phyloP scores from a whole-genome alignment of 2,113 vertebrate genomes.

The Elachura formosa region DNA sequence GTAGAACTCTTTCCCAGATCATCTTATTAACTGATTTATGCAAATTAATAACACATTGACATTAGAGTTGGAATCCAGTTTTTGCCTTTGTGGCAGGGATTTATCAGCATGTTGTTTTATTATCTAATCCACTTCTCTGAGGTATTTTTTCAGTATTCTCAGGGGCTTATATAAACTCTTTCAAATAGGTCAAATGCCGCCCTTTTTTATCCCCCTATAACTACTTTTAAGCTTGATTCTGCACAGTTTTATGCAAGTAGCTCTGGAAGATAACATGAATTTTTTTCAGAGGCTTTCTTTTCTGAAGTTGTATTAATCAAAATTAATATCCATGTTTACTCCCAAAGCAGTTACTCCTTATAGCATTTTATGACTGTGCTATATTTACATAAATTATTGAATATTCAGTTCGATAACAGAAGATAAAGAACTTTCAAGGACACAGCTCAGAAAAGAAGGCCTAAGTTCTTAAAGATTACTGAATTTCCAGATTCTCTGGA shows the following conservation, averaged over 20 bases:
- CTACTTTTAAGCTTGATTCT: neutral
- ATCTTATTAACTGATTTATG: neutral
- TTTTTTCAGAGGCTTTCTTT: neutral
- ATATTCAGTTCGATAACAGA: neutral
- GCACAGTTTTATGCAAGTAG: neutral
- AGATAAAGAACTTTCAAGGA: neutral
- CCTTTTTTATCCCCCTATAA: neutral
- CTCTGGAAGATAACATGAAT: neutral
- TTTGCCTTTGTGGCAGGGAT: neutral
- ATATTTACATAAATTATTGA: neutral
- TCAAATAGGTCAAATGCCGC: neutral
- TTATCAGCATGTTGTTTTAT: neutral
- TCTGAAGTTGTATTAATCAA: neutral
- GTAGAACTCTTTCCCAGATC: neutral
- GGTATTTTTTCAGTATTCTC: neutral
- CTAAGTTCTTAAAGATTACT: neutral
- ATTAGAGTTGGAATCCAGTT: neutral
- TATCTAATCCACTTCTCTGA: neutral
- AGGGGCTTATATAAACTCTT: neutral
- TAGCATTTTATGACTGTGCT: neutral
- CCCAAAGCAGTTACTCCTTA: neutral
- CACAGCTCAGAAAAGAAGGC: neutral
- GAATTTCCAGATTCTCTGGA: neutral
- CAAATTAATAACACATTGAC: neutral
- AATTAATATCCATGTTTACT: neutral